A percentile compares a stretch with the other conserved stretches of the same genome.
phyloP scores from a whole-genome alignment of 2,113 vertebrate genomes.

The Pseudolaguvia tuberculata region DNA sequence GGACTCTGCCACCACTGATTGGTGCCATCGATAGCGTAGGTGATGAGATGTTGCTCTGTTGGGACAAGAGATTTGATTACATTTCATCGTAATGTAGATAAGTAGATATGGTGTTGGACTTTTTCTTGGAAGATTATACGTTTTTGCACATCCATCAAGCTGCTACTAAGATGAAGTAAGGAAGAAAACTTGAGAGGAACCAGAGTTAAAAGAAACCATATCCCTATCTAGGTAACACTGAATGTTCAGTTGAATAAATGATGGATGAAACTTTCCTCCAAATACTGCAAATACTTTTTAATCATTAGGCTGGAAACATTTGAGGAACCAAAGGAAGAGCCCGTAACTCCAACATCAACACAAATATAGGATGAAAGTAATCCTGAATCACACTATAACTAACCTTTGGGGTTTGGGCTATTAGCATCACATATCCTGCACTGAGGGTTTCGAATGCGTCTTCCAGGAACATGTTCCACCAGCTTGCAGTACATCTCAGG shows the following conservation, averaged over 20 bases:
- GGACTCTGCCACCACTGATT: constrained; percentile 99
- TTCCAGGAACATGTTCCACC: constrained; percentile 88
- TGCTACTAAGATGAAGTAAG: too few species aligned
- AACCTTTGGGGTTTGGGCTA: constrained; percentile 81
- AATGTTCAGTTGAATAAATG: too few species aligned
- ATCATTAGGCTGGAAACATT: neutral
- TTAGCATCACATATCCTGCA: constrained; percentile 79
- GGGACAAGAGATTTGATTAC: neutral
- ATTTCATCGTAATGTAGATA: too few species aligned
- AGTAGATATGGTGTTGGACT: too few species aligned
- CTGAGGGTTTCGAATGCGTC: constrained; percentile 80
- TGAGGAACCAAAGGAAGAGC: neutral
- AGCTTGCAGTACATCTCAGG: constrained; percentile 93
- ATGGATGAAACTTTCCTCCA: too few species aligned
- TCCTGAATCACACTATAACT: neutral
- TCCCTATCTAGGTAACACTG: too few species aligned
- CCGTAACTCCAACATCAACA: neutral
- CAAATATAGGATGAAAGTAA: neutral
- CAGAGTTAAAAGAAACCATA: too few species aligned
- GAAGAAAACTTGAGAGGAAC: too few species aligned
- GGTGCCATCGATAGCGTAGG: constrained; percentile 87
- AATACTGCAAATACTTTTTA: too few species aligned
- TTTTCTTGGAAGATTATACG: too few species aligned
- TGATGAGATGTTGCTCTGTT: constrained; percentile 87
- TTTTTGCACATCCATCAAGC: too few species aligned